Evolutionary conservation across 2,888 invertebrate genomes (phyloP).

Genomic region (Sipha maydis): DNA sequence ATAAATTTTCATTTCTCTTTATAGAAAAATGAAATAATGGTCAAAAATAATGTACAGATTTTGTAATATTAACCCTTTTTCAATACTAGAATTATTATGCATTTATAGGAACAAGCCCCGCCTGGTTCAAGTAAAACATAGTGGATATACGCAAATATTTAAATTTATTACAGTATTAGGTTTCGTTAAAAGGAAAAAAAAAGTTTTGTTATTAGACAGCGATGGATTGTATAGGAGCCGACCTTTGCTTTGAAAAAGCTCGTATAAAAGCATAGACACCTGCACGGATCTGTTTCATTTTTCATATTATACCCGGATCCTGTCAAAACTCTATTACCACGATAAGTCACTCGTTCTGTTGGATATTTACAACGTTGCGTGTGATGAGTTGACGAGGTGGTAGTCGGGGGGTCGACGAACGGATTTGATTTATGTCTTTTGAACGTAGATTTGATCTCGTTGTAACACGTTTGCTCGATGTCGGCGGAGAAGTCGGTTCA

Average conservation of each 20-base stretch:
- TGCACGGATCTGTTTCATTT: slow-evolving; percentile 35
- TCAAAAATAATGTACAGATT: too few relatives aligned
- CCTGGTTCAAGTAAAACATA: too few relatives aligned
- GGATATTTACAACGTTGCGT: neutral
- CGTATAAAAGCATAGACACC: slow-evolving; percentile 7
- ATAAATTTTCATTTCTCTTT: too few relatives aligned
- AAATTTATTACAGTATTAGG: neutral
- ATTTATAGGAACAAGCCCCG: too few relatives aligned
- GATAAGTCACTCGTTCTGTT: slow-evolving; percentile 46
- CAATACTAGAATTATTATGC: too few relatives aligned
- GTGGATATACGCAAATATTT: neutral
- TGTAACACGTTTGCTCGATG: neutral
- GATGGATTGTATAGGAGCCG: neutral
- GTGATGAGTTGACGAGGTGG: neutral
- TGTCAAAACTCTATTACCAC: slow-evolving; percentile 47
- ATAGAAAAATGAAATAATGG: too few relatives aligned
- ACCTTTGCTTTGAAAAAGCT: neutral
- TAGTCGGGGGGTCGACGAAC: neutral
- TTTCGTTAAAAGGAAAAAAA: neutral
- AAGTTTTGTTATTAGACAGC: slow-evolving; percentile 19
- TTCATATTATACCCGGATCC: slow-evolving; percentile 37
- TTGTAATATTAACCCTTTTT: too few relatives aligned
- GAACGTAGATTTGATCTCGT: neutral
- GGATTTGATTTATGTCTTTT: slow-evolving; percentile 53
- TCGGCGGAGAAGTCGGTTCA: neutral